Conservation (phyloP, 1,140 invertebrate species). For the Trissolcus basalis region DNA sequence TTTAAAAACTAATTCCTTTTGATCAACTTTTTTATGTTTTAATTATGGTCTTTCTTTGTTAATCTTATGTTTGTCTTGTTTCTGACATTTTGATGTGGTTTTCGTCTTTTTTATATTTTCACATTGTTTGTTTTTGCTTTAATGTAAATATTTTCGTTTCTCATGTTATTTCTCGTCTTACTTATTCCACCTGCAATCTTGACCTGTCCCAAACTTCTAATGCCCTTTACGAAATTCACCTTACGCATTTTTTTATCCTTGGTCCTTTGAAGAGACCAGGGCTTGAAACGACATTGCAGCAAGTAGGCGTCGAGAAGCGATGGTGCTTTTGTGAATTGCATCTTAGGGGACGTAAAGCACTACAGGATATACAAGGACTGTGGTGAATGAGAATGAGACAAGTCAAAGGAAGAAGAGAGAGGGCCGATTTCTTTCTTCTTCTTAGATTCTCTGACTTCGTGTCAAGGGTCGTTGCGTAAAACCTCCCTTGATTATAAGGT, state of each 20-base stretch:
- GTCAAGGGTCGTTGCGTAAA: conserved; percentile 55
- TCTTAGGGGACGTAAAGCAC: conserved; percentile 42
- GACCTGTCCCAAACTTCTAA: conserved; percentile 24
- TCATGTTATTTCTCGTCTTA: not conserved
- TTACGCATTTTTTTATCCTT: conserved; percentile 33
- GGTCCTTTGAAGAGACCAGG: conserved; percentile 26
- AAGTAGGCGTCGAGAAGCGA: conserved; percentile 40
- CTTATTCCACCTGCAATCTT: conserved; percentile 21
- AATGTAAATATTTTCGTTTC: not conserved
- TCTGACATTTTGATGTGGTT: too few species aligned
- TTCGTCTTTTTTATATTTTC: too few species aligned
- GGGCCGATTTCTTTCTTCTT: conserved; percentile 32
- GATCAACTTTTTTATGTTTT: too few species aligned
- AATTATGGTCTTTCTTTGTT: too few species aligned
- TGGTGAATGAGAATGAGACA: conserved; percentile 50
- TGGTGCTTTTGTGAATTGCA: conserved; percentile 46
- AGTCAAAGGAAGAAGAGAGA: conserved; percentile 33
- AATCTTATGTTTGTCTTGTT: too few species aligned
- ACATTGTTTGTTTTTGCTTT: too few species aligned
- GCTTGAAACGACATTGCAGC: conserved; percentile 20
- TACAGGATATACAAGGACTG: conserved; percentile 19
- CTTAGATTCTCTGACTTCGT: conserved; percentile 41
- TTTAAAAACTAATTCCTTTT: too few species aligned
- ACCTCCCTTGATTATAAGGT: conserved; percentile 54
- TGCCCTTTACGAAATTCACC: conserved; percentile 28